Conservation (phyloP, 2,888 invertebrate genomes). For the Escarpia spicata region DNA sequence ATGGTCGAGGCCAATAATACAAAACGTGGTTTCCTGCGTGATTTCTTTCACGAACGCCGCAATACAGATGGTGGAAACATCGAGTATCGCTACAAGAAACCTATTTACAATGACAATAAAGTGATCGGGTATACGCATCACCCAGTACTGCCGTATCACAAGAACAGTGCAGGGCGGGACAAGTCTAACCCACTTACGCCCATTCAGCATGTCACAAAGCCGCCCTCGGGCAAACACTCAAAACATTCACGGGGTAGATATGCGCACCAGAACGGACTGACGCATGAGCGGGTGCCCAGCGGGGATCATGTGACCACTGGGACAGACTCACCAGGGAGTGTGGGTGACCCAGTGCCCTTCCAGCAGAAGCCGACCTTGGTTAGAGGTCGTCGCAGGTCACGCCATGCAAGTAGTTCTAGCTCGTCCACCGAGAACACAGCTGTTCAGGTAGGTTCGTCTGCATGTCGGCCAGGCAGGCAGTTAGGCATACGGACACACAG, state of each 20-base stretch:
- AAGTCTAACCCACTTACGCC: slow-evolving; percentile 53
- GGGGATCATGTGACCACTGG: not conserved
- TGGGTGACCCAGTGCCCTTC: not conserved
- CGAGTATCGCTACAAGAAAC: not conserved
- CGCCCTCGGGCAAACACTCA: not conserved
- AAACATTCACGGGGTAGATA: not conserved
- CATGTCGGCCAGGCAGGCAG: too few relatives aligned
- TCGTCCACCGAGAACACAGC: not conserved
- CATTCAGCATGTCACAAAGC: slow-evolving; percentile 34
- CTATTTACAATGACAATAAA: not conserved
- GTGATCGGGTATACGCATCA: slow-evolving; percentile 14
- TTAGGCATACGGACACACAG: too few relatives aligned
- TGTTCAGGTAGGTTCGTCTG: not conserved
- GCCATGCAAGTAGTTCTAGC: not conserved
- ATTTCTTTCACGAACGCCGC: slow-evolving; percentile 23
- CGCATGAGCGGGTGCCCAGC: slow-evolving; percentile 25
- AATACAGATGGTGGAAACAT: not conserved
- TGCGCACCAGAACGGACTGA: not conserved
- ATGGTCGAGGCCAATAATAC: slow-evolving; percentile 32
- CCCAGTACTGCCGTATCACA: slow-evolving; percentile 26
- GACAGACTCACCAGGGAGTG: not conserved
- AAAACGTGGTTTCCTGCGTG: not conserved
- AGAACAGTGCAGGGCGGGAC: slow-evolving; percentile 49
- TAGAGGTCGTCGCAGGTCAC: not conserved
- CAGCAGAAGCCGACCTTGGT: not conserved